Conservation (phyloP, 1,140 invertebrate species). For the Adoxophyes honmai region DNA sequence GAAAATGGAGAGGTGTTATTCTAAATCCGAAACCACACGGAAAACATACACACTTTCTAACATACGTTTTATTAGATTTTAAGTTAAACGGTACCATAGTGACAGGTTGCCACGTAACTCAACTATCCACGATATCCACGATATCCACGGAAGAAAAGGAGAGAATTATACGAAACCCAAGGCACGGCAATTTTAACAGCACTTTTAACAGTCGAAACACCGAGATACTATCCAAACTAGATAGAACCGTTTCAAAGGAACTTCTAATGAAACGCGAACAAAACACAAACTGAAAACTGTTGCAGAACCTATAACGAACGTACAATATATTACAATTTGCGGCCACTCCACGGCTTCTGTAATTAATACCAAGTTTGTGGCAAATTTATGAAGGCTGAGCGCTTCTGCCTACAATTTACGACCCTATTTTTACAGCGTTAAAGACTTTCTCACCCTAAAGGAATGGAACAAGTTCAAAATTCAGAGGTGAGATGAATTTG, state of each 20-base stretch:
- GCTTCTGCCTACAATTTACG: slow-evolving; percentile 5
- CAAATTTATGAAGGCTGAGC: slow-evolving; percentile 2
- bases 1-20: too few species aligned
- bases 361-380: slow-evolving; percentile 14
- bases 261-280: slow-evolving; percentile 6
- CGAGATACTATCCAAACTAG: not conserved
- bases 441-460: not conserved
- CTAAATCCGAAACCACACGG: too few species aligned
- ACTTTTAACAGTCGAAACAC: not conserved
- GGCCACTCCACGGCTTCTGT: not conserved
- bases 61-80: too few species aligned
- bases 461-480: not conserved
- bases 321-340: slow-evolving; percentile 10
- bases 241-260: slow-evolving; percentile 1
- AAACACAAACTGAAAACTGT: slow-evolving; percentile 8
- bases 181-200: not conserved
- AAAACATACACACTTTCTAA: too few species aligned
- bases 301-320: slow-evolving; percentile 9
- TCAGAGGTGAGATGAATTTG: slow-evolving; percentile 12
- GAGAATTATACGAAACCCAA: too few species aligned
- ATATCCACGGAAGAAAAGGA: not conserved
- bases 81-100: too few species aligned
- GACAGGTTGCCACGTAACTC: not conserved
- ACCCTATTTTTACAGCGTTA: not conserved
- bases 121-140: not conserved